These are phyloP conservation scores for Aplysia californica DNA, from an alignment of 1,140 invertebrate species.

Conservation along the genomic window DNA sequence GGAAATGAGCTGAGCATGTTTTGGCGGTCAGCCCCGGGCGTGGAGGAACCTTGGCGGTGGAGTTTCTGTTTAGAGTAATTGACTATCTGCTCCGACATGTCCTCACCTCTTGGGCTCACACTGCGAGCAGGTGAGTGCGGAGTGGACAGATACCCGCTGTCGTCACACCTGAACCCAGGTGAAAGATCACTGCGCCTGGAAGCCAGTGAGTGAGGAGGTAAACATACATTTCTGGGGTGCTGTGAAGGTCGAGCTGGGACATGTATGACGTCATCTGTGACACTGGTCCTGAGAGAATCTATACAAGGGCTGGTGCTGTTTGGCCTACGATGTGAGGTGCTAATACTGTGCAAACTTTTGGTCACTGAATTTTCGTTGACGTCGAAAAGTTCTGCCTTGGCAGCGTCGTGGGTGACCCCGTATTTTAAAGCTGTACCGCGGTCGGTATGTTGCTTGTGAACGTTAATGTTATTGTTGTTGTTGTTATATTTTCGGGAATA, in stretches of 20 bases:
- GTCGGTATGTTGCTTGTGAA: too few species aligned
- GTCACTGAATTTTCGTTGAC: conserved; percentile 1
- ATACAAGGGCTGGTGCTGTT: neutral
- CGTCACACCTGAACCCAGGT: neutral
- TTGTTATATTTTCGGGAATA: too few species aligned
- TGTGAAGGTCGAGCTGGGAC: too few species aligned
- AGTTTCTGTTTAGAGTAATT: too few species aligned
- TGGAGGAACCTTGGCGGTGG: too few species aligned
- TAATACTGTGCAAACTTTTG: too few species aligned
- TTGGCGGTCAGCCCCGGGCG: too few species aligned
- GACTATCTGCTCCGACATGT: too few species aligned
- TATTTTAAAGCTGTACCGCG: neutral
- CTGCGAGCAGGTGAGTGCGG: neutral
- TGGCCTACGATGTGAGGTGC: neutral
- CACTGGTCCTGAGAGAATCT: neutral
- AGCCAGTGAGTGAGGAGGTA: neutral
- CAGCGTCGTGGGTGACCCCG: too few species aligned
- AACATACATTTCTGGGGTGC: neutral
- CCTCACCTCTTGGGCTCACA: neutral
- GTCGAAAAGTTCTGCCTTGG: neutral
- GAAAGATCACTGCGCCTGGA: neutral
- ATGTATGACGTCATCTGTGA: neutral
- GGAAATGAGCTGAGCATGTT: too few species aligned
- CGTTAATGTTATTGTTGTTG: too few species aligned
- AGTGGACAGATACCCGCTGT: conserved; percentile 1